A percentile compares a stretch with the other conserved stretches of the same genome.
phyloP scores from a whole-genome alignment of 2,113 vertebrate species.

The Coturnix japonica region DNA sequence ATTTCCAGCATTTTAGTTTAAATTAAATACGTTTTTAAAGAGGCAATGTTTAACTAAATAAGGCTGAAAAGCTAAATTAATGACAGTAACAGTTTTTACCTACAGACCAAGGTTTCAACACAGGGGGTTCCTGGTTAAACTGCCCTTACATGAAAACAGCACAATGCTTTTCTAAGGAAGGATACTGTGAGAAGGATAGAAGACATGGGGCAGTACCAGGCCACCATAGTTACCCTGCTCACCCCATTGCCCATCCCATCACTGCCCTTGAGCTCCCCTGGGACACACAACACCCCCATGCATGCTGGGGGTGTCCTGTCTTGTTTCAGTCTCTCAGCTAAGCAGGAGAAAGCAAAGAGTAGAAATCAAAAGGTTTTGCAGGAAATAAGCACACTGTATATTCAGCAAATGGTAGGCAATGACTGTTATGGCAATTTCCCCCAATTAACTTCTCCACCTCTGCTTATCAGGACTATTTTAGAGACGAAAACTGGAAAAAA shows the following conservation, averaged over 20 bases:
- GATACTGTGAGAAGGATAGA: background rate
- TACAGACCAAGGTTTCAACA: background rate
- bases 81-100: slow-evolving; percentile 1
- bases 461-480: background rate
- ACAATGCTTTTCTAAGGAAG: background rate
- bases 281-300: background rate
- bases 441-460: background rate
- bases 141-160: background rate
- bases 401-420: accelerated
- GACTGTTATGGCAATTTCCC: background rate
- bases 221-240: background rate
- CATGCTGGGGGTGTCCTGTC: no score
- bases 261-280: no score
- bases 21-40: slow-evolving; percentile 82
- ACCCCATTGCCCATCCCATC: no score
- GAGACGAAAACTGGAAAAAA: background rate
- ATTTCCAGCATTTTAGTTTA: slow-evolving; percentile 81
- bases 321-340: no score
- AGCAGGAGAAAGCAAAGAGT: background rate
- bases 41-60: slow-evolving; percentile 79
- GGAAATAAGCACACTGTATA: background rate
- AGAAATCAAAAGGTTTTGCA: background rate
- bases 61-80: slow-evolving; percentile 58
- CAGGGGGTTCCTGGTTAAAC: background rate
- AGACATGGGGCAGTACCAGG: background rate